Evolutionary conservation across 2,113 vertebrate species (phyloP), one percentile per base, ranked within the genome.

Genomic region (Oophaga pumilio): DNA sequence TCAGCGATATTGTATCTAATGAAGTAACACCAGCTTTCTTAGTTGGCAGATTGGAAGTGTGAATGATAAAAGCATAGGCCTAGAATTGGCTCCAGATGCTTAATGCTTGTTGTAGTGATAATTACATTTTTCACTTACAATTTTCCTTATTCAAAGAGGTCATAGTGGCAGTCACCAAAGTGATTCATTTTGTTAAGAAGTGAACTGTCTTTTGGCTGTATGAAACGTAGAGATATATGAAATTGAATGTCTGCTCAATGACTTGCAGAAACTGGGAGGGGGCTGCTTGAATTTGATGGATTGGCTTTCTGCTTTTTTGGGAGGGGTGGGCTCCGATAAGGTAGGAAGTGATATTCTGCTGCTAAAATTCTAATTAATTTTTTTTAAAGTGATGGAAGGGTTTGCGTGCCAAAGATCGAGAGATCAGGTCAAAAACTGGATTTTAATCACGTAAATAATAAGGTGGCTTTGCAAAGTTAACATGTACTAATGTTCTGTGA

Each of bases 291-390:
- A 90, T 91, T 93, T 96, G 95, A 96, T 88, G 69, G 81, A 88
- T 95, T 95, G 94, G 95, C 95, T 93, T 93, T 92, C 90, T 90
- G 89, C 83, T 88, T 90, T 90, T 93, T 88, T 77, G 71, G 81
- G 71, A 88, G 85, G 87, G 80, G 81, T 76, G 59, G 57, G 88
- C 17, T 73, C 89, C 91, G 93, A 95, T 94, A 92, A 90, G 92
- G 94, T 92, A 91, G 94, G 94, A 96, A 93, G 93, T 88, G 93
- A 95, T 95, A 94, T 86, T 92, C 91, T 95, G 93, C 92, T 93
- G 92, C 94, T 94, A 96, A 96, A 97, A 96, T 97, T 97, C 92
- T 97, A 97, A 98, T 98, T 97, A 97, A 96, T 97, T 97, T 96
- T 94, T 90, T 91, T 95, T 95, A 91, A 92, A 89, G 92, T 98